Evolutionary conservation across 2,113 vertebrate genomes (phyloP), one percentile per base, ranked within the genome.

Genomic region (Stigmatopora nigra): DNA sequence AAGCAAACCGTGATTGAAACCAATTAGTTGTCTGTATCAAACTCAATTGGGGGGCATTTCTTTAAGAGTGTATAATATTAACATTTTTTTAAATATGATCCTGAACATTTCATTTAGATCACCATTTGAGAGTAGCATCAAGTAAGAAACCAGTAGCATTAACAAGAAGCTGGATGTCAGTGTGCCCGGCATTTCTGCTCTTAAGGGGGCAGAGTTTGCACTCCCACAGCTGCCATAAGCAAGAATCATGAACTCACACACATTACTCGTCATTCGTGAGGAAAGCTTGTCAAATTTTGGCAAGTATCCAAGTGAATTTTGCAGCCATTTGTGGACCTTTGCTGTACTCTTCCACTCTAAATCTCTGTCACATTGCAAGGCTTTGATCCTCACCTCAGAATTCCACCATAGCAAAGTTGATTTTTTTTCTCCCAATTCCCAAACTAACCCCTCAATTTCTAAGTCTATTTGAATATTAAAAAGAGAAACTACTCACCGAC

Each of bases 211-310:
- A 64, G 68, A 51, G 31, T 48, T 64, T 51, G 57, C 64, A 55
- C 61, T 79, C 73, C 63, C 61, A 66, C 46, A 7, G 17, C 62
- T 65, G 48, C 17, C 11, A 8, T 31, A 41, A 60, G 69, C 49
- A 63, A 63, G 75, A 77, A 77, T 77, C 75, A 73, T 2, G n/a
- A 65, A 69, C 72, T 71, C 64, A 72, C 74, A 56, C 51, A 3
- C n/a, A 72, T 76, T 66, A 72, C 45, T 78, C 68, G 71, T 63
- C 57, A 8, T 59, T 38, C 61, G 35, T 68, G 64, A 75, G 46
- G 51, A 81, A 70, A 48, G 62, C 61, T 71, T 25, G 25, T 59
- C 72, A 61, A 70, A 71, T 55, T 62, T 45, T 19, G 45, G 7
- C 2, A 41, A 41, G 38, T 41, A 10, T 20, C 35, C 6, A 38